Evolutionary conservation across 2,888 invertebrate genomes (phyloP).

Genomic region (Apantesis nais): DNA sequence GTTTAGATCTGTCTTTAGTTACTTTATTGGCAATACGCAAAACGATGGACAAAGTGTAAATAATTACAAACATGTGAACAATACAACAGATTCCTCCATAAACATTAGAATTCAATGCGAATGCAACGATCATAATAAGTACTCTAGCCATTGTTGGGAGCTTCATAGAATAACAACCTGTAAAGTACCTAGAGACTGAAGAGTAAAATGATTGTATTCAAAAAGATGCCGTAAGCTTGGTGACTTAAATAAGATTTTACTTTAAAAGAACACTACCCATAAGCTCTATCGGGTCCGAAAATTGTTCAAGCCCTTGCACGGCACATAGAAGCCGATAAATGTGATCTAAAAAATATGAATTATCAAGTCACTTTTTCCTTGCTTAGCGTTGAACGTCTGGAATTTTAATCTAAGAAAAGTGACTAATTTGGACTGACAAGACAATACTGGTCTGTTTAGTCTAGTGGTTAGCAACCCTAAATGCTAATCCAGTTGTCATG

Average conservation of each 20-base stretch:
- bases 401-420: not conserved
- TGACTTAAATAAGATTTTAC: not conserved
- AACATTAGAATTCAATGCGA: constrained; percentile 43
- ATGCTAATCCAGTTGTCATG: too few species aligned
- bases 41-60: not conserved
- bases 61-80: constrained; percentile 20
- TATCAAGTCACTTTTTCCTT: not conserved
- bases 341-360: not conserved
- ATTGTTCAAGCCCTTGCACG: not conserved
- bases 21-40: not conserved
- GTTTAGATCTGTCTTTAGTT: not conserved
- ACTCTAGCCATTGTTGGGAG: constrained; percentile 23
- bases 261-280: not conserved
- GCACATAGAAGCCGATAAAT: not conserved
- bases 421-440: not conserved
- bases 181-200: not conserved
- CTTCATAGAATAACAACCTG: constrained; percentile 16
- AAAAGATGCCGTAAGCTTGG: not conserved
- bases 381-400: not conserved
- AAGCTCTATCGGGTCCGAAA: not conserved
- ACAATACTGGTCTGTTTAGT: too few species aligned
- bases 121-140: constrained; percentile 19
- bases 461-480: too few species aligned
- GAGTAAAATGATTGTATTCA: not conserved
- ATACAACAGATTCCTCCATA: constrained; percentile 21